phyloP scores from a whole-genome alignment of 2,113 vertebrate species.

The Phylloscopus whistleri region DNA sequence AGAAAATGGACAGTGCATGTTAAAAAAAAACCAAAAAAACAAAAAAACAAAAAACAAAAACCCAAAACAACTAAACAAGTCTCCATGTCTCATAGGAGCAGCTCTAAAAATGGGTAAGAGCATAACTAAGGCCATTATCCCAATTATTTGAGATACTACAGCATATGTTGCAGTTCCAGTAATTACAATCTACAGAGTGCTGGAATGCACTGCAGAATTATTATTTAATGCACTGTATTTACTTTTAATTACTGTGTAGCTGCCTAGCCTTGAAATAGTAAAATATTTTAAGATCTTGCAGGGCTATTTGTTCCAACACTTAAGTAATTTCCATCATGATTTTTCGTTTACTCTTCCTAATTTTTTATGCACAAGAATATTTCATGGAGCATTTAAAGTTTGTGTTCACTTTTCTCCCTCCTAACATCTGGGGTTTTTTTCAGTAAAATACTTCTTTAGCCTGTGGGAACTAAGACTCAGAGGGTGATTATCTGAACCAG shows the following conservation, averaged over 20 bases:
- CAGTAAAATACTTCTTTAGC: neutral
- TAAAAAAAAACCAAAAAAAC: neutral
- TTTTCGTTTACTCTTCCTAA: neutral
- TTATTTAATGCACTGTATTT: neutral
- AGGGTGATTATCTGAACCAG: neutral
- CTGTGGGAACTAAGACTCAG: neutral
- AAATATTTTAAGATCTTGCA: neutral
- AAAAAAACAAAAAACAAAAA: too few species aligned
- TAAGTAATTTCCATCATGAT: neutral
- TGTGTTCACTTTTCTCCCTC: neutral
- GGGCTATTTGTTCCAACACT: neutral
- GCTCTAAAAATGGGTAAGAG: neutral
- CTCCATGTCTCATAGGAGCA: neutral
- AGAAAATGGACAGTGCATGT: neutral
- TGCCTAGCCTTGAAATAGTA: neutral
- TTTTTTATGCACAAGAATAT: neutral
- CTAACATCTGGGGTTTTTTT: neutral
- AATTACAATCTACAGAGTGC: neutral
- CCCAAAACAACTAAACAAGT: neutral
- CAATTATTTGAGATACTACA: neutral
- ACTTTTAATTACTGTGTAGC: neutral
- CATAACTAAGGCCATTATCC: neutral
- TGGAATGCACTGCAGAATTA: neutral
- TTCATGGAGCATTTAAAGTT: neutral
- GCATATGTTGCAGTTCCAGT: neutral